Conservation (phyloP, 2,113 vertebrate genomes). For the Pagrus major region DNA sequence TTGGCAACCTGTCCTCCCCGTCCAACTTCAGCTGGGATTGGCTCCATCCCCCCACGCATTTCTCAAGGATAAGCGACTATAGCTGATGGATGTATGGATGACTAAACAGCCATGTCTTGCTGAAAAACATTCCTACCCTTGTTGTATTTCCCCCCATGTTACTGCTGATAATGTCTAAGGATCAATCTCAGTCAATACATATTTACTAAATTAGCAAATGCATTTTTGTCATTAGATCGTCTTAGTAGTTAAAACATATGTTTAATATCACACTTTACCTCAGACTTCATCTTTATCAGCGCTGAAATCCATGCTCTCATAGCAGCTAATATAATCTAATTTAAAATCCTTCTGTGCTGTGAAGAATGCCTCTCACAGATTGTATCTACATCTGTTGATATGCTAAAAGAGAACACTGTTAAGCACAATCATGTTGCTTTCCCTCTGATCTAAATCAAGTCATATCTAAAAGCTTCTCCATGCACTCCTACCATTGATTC, state of each 20-base stretch:
- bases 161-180: background rate
- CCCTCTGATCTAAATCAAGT: background rate
- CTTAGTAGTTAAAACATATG: background rate
- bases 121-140: background rate
- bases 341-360: background rate
- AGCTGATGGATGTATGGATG: slow-evolving; percentile 5
- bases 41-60: background rate
- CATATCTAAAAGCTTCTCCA: background rate
- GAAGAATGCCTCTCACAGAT: background rate
- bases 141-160: background rate
- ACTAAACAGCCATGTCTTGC: background rate
- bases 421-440: background rate
- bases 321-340: background rate
- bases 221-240: background rate
- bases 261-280: background rate
- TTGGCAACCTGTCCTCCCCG: background rate
- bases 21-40: background rate
- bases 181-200: background rate
- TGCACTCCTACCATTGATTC: background rate
- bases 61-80: background rate
- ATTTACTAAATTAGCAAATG: background rate
- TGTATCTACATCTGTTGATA: background rate
- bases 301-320: background rate
- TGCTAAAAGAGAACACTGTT: background rate
- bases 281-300: background rate